A percentile compares a stretch with the other conserved stretches of the same genome.
These are phyloP conservation scores for Thamnophis elegans DNA, from an alignment of 2,797 vertebrate species.

Conservation along the genomic window DNA sequence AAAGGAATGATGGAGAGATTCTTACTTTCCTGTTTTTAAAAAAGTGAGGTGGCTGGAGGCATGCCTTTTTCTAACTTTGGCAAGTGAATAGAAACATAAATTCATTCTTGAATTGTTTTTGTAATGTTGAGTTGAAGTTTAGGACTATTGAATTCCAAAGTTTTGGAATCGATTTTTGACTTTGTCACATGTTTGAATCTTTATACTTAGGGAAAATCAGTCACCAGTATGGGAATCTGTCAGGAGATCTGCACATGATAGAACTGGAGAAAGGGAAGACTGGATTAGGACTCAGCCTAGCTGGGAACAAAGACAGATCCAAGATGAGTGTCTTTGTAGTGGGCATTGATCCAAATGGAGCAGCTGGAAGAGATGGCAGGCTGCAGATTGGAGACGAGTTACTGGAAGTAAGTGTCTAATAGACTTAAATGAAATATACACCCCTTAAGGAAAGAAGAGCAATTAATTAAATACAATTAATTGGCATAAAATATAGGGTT, in stretches of 20 bases:
- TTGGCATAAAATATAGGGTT: neutral
- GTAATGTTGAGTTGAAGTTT: neutral
- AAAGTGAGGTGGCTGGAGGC: neutral
- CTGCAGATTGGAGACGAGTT: constrained; percentile 92
- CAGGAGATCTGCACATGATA: constrained; percentile 86
- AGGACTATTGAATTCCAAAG: constrained; percentile 13
- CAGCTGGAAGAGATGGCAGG: constrained; percentile 87
- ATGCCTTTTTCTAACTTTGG: neutral
- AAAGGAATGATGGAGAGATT: neutral
- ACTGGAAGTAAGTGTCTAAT: constrained; percentile 83
- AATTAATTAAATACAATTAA: neutral
- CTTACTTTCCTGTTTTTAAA: neutral
- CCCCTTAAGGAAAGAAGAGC: constrained; percentile 10
- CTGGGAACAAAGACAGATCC: constrained; percentile 93
- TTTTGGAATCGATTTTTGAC: constrained; percentile 4
- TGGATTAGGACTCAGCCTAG: constrained; percentile 94
- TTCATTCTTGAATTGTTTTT: neutral
- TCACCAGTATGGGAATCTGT: constrained; percentile 85
- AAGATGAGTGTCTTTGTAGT: constrained; percentile 97
- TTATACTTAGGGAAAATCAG: constrained; percentile 79
- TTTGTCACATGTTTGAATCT: constrained; percentile 2
- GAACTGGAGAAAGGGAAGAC: constrained; percentile 92
- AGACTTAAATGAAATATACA: neutral
- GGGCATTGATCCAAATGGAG: constrained; percentile 91
- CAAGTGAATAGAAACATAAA: neutral